Evolutionary conservation across 2,797 vertebrate species (phyloP).

Genomic region (Cossypha polioptera): DNA sequence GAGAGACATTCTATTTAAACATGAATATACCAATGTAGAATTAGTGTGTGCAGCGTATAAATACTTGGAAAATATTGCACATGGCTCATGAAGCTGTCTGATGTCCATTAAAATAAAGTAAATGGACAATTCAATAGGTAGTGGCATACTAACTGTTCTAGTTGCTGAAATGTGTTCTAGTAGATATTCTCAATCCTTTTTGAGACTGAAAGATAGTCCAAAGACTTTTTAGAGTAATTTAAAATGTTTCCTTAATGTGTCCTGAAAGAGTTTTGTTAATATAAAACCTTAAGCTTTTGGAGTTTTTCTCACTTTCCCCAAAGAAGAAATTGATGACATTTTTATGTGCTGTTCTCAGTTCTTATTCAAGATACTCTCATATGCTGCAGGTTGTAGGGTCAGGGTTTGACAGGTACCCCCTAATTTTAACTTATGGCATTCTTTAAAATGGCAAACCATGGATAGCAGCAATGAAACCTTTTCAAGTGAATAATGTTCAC

Average conservation of each 20-base stretch:
- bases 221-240: background rate
- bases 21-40: background rate
- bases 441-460: background rate
- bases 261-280: background rate
- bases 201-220: background rate
- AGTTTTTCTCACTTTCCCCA: background rate
- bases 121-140: background rate
- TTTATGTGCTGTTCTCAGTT: background rate
- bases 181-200: background rate
- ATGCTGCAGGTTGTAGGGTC: background rate
- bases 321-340: background rate
- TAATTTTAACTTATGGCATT: background rate
- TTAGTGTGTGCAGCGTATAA: background rate
- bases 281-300: background rate
- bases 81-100: background rate
- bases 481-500: background rate
- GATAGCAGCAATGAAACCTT: background rate
- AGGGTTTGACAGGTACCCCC: background rate
- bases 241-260: background rate
- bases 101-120: background rate
- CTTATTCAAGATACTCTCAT: background rate
- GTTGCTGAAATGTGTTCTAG: background rate
- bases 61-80: background rate
- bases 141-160: background rate
- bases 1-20: background rate